phyloP scores from a whole-genome alignment of 2,888 invertebrate species.

The Anodontia alba region DNA sequence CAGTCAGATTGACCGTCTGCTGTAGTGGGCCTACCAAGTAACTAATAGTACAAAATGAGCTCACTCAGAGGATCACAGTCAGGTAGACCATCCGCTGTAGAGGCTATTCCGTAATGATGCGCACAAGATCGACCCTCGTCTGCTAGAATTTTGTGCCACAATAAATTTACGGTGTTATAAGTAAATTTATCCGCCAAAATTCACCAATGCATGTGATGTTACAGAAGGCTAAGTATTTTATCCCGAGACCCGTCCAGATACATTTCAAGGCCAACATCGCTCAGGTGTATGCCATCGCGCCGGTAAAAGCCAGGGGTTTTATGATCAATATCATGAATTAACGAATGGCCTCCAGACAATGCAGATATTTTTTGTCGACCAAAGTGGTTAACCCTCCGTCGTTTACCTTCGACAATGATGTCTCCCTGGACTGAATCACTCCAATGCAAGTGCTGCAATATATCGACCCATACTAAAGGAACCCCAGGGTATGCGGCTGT shows the following conservation, averaged over 20 bases:
- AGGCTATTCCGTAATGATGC: too few species aligned
- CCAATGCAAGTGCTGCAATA: too few species aligned
- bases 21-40: too few species aligned
- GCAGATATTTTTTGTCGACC: neutral
- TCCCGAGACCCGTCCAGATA: conserved; percentile 6
- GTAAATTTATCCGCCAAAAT: conserved; percentile 14
- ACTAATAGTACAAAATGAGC: too few species aligned
- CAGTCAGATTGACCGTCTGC: too few species aligned
- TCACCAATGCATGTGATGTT: neutral
- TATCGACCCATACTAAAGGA: too few species aligned
- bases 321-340: neutral
- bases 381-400: conserved; percentile 1
- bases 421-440: too few species aligned
- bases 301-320: conserved; percentile 1
- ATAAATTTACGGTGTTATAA: neutral
- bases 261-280: neutral
- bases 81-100: too few species aligned
- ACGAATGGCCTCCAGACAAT: neutral
- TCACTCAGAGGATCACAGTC: too few species aligned
- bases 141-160: conserved; percentile 13
- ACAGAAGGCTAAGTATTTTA: neutral
- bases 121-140: conserved; percentile 10
- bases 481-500: too few species aligned
- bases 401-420: neutral
- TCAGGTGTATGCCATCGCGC: conserved; percentile 3